Evolutionary conservation across 2,797 vertebrate species (phyloP).

Genomic region (Manis crassicaudata): DNA sequence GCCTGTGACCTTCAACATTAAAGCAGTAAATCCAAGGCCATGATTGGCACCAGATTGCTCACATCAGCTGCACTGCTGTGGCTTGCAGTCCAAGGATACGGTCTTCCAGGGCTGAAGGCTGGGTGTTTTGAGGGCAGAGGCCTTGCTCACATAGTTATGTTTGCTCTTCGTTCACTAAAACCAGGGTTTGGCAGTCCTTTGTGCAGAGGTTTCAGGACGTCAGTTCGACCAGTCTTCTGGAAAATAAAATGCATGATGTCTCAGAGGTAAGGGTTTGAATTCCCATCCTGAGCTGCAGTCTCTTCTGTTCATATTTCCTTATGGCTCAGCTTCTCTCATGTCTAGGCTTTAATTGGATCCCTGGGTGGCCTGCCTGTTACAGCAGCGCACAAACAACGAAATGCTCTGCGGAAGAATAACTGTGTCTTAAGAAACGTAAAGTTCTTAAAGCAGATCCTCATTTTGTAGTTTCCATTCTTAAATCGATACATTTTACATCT

Average conservation of each 20-base stretch:
- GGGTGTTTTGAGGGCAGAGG: not conserved
- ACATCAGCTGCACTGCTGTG: not conserved
- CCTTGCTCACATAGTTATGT: not conserved
- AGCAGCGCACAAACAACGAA: no score
- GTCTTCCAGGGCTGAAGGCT: not conserved
- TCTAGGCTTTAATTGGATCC: not conserved
- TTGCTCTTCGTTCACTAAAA: not conserved
- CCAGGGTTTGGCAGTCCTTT: not conserved
- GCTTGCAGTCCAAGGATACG: not conserved
- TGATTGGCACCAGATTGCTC: not conserved
- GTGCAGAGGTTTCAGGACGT: constrained; percentile 41
- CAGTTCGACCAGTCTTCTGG: not conserved
- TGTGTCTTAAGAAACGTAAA: not conserved
- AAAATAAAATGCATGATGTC: not conserved
- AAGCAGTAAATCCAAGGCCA: constrained; percentile 32
- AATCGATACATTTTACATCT: not conserved
- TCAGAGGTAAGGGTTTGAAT: not conserved
- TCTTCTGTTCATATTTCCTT: not conserved
- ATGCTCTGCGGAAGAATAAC: not conserved
- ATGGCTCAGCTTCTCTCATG: not conserved
- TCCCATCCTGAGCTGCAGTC: not conserved
- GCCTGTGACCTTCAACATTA: constrained; percentile 52
- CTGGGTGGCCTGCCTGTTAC: not conserved
- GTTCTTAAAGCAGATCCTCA: constrained; percentile 25
- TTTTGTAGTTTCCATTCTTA: not conserved